These are phyloP conservation scores for Chrysochloris asiatica DNA, from an alignment of 2,113 vertebrate genomes.

Conservation along the genomic window DNA sequence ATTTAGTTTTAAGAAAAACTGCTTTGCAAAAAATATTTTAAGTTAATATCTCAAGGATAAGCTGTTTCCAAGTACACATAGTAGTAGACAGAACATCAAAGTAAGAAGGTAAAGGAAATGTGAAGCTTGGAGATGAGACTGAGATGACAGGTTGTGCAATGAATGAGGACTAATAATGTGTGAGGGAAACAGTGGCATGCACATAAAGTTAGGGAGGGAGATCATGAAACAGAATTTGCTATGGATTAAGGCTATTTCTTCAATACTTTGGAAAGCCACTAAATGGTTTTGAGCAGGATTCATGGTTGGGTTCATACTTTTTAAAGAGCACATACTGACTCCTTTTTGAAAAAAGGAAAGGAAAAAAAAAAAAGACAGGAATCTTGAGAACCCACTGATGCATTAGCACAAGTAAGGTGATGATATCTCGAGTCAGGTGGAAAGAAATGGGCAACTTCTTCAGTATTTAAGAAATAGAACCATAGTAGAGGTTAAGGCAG, in stretches of 20 bases:
- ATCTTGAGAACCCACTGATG: too few species aligned
- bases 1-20: not conserved
- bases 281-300: not conserved
- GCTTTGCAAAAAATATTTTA: not conserved
- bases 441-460: too few species aligned
- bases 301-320: not conserved
- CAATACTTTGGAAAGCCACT: not conserved
- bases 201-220: not conserved
- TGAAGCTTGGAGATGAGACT: not conserved
- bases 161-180: not conserved
- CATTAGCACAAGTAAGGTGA: too few species aligned
- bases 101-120: not conserved
- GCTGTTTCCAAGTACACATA: not conserved
- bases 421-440: too few species aligned
- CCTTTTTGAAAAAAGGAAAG: not conserved
- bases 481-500: too few species aligned
- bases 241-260: not conserved
- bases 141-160: too few species aligned
- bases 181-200: not conserved
- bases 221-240: not conserved
- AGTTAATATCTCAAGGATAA: not conserved
- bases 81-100: not conserved
- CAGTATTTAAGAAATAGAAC: too few species aligned
- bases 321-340: not conserved
- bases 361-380: too few species aligned